Evolutionary conservation across 2,888 invertebrate species (phyloP).

Genomic region (Teinopalpus imperialis): DNA sequence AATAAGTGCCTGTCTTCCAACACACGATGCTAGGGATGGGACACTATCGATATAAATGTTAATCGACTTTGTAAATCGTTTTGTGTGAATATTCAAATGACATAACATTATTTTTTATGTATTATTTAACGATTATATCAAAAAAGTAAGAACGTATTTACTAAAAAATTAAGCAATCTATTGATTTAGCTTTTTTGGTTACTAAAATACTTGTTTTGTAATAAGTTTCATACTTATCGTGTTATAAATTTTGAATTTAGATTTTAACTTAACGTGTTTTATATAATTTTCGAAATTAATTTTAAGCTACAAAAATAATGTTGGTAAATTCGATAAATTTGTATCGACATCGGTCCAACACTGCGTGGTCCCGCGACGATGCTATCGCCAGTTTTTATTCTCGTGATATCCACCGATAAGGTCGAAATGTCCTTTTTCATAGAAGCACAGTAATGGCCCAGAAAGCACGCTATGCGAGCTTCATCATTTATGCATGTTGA

Average conservation of each 20-base stretch:
- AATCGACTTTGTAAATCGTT: neutral
- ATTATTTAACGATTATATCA: no score
- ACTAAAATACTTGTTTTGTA: no score
- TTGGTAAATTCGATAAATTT: slow-evolving; percentile 14
- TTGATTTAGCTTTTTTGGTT: no score
- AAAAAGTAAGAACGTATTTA: no score
- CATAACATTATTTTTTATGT: no score
- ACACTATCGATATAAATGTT: slow-evolving; percentile 35
- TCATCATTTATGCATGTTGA: slow-evolving; percentile 79
- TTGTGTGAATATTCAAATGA: no score
- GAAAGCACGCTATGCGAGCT: slow-evolving; percentile 67
- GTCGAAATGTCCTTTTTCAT: slow-evolving; percentile 80
- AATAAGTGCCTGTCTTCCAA: slow-evolving; percentile 80
- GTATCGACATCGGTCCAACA: slow-evolving; percentile 31
- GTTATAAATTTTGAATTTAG: no score
- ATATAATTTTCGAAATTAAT: no score
- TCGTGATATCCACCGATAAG: slow-evolving; percentile 79
- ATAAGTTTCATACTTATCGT: no score
- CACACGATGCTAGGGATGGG: slow-evolving; percentile 50
- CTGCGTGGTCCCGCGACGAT: slow-evolving; percentile 51
- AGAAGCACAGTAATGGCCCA: slow-evolving; percentile 75
- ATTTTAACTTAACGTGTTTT: no score
- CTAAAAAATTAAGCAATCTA: no score
- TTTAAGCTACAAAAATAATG: no score
- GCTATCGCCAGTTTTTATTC: slow-evolving; percentile 78